Base-by-base conservation (phyloP, 2,797 vertebrate species). In the Gouania willdenowi region DNA sequence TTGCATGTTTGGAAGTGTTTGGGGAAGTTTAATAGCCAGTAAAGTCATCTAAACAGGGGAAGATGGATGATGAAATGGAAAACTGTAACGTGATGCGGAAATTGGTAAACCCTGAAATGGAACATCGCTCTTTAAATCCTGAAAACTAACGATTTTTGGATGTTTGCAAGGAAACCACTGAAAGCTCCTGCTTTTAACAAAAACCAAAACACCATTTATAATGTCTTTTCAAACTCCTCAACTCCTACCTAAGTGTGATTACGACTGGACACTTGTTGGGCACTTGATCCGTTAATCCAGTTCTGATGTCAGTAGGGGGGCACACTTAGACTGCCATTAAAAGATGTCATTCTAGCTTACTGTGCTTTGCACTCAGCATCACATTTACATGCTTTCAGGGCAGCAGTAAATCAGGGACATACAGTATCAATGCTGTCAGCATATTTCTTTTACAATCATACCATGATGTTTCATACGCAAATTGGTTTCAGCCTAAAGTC, bases 341-440 rank as follows among this genome's bases (percentile, higher is more conserved):
- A 32, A 7, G 2, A 17, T 18, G 39, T 44, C 32, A 53, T 44
- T 41, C 27, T 26, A 30, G 26, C 28, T 3, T 22, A 7, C 31
- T 5, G 34, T 41, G 39, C 20, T 55, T 4, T 16, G 43, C 31
- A 24, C 32, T 43, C 32, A 26, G 22, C 41, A 38, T 55, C 41
- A 59, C 27, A 31, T 49, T 48, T 36, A 15, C n/a, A 43, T 16
- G 6, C 33, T 33, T 40, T 37, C 28, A 20, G 10, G 7, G 29
- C 3, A n/a, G 1, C 4, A 26, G 20, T 18, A 13, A 9, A 25
- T 54, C 38, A 49, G 31, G 36, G 35, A 34, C 22, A 41, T n/a
- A n/a, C n/a, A n/a, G n/a, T 15, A 12, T 15, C 28, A 33, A 12
- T 8, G 20, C 2, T 23, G 12, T 42, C 54, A 32, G 25, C 6